Evolutionary conservation across 2,888 invertebrate genomes (phyloP).

Genomic region (Cosmopolites sordidus): DNA sequence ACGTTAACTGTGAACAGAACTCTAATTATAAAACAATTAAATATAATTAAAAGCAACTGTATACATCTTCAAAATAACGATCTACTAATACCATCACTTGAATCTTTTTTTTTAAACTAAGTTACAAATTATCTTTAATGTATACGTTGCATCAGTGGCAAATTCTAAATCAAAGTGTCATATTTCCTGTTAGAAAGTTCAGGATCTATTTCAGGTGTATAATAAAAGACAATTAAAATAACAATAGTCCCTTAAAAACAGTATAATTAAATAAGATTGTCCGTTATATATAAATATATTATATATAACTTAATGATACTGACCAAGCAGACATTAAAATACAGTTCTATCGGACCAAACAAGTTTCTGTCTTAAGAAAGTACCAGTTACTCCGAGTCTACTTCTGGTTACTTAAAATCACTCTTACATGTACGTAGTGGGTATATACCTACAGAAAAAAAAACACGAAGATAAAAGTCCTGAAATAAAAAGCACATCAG

Average conservation of each 20-base stretch:
- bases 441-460: slow-evolving; percentile 44
- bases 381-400: slow-evolving; percentile 29
- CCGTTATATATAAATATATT: slow-evolving; percentile 16
- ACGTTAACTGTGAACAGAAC: no score
- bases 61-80: no score
- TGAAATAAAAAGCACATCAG: slow-evolving; percentile 49
- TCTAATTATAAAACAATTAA: no score
- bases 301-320: slow-evolving; percentile 38
- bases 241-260: slow-evolving; percentile 16
- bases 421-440: slow-evolving; percentile 43
- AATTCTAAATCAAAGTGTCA: no score
- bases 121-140: no score
- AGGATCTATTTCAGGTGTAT: not conserved
- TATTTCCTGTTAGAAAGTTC: no score
- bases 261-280: slow-evolving; percentile 21
- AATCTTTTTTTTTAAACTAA: no score
- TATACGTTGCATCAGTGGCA: no score
- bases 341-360: slow-evolving; percentile 38
- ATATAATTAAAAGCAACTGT: no score
- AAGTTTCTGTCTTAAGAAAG: slow-evolving; percentile 29
- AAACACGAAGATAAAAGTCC: slow-evolving; percentile 36
- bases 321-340: slow-evolving; percentile 41
- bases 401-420: slow-evolving; percentile 40
- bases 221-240: slow-evolving; percentile 19
- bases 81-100: no score